These are phyloP conservation scores for Rhynchopsitta pachyrhyncha DNA, from an alignment of 2,113 vertebrate species.

Conservation along the genomic window DNA sequence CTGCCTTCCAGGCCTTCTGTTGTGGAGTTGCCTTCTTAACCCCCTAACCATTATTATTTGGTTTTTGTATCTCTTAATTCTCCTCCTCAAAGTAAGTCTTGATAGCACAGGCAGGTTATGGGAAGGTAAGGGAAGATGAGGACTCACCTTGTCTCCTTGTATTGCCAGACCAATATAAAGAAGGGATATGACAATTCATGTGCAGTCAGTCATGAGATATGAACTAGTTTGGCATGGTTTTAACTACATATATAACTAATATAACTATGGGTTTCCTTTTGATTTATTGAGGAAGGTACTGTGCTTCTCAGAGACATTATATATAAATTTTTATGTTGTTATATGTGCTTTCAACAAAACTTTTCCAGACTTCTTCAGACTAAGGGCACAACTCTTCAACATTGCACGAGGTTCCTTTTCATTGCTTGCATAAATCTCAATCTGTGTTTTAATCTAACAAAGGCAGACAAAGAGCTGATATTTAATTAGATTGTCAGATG, in stretches of 20 bases:
- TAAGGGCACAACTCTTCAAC: not conserved
- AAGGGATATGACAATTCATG: not conserved
- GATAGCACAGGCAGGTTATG: not conserved
- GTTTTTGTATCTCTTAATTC: not conserved
- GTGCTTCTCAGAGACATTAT: not conserved
- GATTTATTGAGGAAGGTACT: not conserved
- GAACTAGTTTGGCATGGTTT: not conserved
- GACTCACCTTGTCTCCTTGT: not conserved
- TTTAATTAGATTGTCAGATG: not conserved
- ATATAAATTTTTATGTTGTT: not conserved
- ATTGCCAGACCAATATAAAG: not conserved
- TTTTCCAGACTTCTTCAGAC: not conserved
- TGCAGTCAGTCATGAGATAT: not conserved
- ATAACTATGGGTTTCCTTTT: not conserved
- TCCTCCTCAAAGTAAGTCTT: not conserved
- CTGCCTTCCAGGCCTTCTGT: not conserved
- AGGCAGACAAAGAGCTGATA: not conserved
- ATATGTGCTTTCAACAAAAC: not conserved
- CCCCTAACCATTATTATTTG: not conserved
- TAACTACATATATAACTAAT: not conserved
- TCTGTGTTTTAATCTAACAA: not conserved
- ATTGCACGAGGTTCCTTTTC: not conserved
- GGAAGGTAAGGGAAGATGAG: not conserved
- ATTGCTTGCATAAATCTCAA: not conserved
- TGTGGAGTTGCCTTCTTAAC: not conserved